Evolutionary conservation across 2,888 invertebrate species (phyloP).

Genomic region (Craniophora ligustri): DNA sequence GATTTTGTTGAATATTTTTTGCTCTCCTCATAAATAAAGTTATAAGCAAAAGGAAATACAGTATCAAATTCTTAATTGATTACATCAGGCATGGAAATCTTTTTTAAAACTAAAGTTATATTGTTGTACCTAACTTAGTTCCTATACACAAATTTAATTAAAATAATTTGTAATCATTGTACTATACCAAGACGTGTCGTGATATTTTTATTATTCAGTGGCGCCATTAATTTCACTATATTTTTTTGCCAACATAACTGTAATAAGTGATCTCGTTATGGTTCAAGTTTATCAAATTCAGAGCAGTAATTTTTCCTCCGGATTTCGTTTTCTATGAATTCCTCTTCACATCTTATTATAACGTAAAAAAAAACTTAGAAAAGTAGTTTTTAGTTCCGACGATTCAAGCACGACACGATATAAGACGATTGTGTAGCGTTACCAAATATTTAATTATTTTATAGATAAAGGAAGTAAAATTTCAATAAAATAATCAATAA

Average conservation of each 20-base stretch:
- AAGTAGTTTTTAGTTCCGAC: constrained; percentile 10
- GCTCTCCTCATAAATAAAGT: too few species aligned
- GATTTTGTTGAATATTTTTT: too few species aligned
- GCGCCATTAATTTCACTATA: constrained; percentile 10
- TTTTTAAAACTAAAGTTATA: too few species aligned
- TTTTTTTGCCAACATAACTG: constrained; percentile 29
- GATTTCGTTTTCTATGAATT: constrained; percentile 24
- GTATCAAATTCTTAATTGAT: too few species aligned
- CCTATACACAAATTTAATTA: too few species aligned
- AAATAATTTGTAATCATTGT: background rate
- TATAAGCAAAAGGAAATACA: too few species aligned
- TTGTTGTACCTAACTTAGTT: too few species aligned
- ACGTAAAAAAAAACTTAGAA: background rate
- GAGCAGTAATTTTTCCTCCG: constrained; percentile 20
- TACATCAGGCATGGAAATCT: too few species aligned
- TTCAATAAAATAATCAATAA: constrained; percentile 38
- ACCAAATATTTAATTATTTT: background rate
- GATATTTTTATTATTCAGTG: background rate
- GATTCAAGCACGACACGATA: constrained; percentile 34
- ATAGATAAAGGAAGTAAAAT: constrained; percentile 11
- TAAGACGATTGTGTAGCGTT: background rate
- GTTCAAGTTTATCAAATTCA: constrained; percentile 13
- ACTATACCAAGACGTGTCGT: background rate
- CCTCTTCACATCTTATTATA: constrained; percentile 10
- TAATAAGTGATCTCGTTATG: constrained; percentile 27